Base-by-base conservation (phyloP, 1,140 invertebrate genomes). In the Aphis craccivora region DNA sequence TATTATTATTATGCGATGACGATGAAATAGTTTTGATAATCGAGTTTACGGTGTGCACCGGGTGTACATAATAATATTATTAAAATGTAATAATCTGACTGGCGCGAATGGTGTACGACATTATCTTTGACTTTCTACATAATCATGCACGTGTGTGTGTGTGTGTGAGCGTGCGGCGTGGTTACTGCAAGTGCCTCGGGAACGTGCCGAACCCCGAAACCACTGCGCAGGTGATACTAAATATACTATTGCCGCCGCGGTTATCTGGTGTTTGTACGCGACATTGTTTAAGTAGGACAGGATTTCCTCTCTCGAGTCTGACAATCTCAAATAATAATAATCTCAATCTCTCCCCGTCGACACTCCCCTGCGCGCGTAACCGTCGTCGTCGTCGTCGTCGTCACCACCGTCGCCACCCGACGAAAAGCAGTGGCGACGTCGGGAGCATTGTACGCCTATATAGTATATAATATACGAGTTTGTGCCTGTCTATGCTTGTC, bases 211-310 rank as follows among this genome's bases (percentile, higher is more conserved):
- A 89, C 88, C 48, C 88, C 51, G 88, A 84, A 83, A 76, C 23
- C 23, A 35, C 60, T 18, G 20, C 30, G 43, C 91, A 92, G 91
- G 91, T 92, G 88, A 55, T 53, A 53, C 84, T n/a, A 35, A 25
- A n/a, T 20, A 40, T 86, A 40, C 0, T 45, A 86, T 25, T 9
- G 45, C 45, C 30, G 22, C 35, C 20, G 45, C n/a, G 60, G 91
- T 92, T 92, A 92, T 92, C 91, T 92, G 76, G 76, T 92, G 91
- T 92, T 92, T 92, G 67, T 23, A 20, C 67, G 67, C 67, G 90
- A 92, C 67, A 48, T 76, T 92, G 67, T 92, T 92, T 92, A 81
- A 92, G 84, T 48, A 48, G 45, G 60, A 92, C 91, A 92, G 91
- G 91, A 92, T 92, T 84, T 92, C 91, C 91, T 84, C 91, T 92